Base-by-base conservation (phyloP, 2,888 invertebrate species). In the Luperina testacea region DNA sequence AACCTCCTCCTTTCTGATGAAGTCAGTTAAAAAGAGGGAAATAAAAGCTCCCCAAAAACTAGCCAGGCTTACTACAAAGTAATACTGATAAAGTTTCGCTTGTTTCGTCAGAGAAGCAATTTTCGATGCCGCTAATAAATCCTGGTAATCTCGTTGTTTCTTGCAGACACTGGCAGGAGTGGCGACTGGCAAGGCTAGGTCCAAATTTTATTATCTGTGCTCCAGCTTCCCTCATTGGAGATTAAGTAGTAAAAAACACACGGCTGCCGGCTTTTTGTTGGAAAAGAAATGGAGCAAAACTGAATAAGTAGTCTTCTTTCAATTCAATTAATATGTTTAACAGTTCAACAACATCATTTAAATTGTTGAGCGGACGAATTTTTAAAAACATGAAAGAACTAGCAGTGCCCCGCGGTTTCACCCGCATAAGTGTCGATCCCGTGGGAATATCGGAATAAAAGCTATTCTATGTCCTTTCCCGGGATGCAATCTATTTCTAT, bases 131-230 rank as follows among this genome's bases (percentile, higher is more conserved):
- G 48, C 68, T 88, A 83, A 85, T 79, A 85, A 81, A 75, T 77
- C 77, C 53, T 61, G 51, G n/a, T 86, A 84, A 88, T 86, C 79
- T 80, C 73, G 73, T 86, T 86, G 86, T 87, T 75, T 82, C 73
- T 74, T 42, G 67, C 82, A 84, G 88, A 78, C 80, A 72, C 71
- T 69, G 68, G 45, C 68, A 87, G 81, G 77, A 72, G 71, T 69
- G 68, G 38, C 70, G 77, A 72, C 69, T 69, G 68, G 38, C 70
- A 87, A 80, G 78, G 77, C 77, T 78, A 68, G 77, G 78, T 83
- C 80, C 78, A 81, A 88, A 84, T 84, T 83, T 61, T 79, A 87
- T 87, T 88, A 86, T 81, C 86, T 73, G 74, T 61, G 24, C 69
- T 59, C 72, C 77, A 68, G 57, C 73, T 69, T 32, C 63, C 48